These are phyloP conservation scores for Mantis religiosa DNA, from an alignment of 2,888 invertebrate species.

Conservation along the genomic window DNA sequence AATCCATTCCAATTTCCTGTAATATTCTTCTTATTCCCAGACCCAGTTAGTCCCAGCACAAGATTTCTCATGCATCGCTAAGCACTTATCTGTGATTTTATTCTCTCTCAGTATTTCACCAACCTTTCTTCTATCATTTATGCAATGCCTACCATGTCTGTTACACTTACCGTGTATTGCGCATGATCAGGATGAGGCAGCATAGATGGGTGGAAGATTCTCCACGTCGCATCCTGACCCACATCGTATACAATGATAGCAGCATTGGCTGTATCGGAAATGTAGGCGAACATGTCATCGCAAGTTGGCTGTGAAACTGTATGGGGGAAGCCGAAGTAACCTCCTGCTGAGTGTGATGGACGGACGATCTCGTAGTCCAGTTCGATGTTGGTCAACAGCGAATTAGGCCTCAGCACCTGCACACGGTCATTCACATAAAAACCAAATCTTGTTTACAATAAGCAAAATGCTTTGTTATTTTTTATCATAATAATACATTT, in stretches of 20 bases:
- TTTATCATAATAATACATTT: too few relatives aligned
- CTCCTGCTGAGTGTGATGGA: conserved; percentile 45
- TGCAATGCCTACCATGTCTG: not conserved
- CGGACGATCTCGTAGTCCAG: conserved; percentile 59
- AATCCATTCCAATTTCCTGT: too few relatives aligned
- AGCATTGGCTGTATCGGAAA: conserved; percentile 76
- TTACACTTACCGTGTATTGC: conserved; percentile 52
- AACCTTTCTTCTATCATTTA: too few relatives aligned
- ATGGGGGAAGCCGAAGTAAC: not conserved
- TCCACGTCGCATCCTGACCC: conserved; percentile 71
- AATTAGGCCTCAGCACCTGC: conserved; percentile 64
- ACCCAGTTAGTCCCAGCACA: too few relatives aligned
- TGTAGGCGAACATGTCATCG: conserved; percentile 74
- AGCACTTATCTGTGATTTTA: too few relatives aligned
- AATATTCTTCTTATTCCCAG: too few relatives aligned
- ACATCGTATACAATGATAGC: conserved; percentile 63
- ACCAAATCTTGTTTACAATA: too few relatives aligned
- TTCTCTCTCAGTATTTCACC: too few relatives aligned
- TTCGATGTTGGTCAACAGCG: conserved; percentile 72
- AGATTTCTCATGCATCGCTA: too few relatives aligned
- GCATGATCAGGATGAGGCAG: conserved; percentile 79
- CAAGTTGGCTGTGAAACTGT: conserved; percentile 48
- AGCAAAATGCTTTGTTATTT: too few relatives aligned
- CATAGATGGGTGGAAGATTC: conserved; percentile 77
- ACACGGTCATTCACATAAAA: not conserved